Percentiles rank a stretch among this genome's conserved stretches.
Evolutionary conservation across 2,113 vertebrate species (phyloP).

Genomic region (Malurus elegans): DNA sequence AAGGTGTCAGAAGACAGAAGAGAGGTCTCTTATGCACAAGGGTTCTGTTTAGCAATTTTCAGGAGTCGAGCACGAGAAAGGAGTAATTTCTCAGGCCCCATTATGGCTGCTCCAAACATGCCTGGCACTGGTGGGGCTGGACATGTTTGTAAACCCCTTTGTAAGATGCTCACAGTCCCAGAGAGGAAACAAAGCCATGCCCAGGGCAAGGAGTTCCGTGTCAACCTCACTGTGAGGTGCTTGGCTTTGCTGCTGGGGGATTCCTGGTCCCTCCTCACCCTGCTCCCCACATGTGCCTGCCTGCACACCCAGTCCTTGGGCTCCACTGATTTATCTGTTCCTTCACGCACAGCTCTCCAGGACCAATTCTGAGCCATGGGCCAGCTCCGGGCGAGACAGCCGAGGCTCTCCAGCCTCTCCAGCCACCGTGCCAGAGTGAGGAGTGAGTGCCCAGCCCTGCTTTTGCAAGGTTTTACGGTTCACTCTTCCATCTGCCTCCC

Average conservation of each 20-base stretch:
- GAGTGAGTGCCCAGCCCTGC: not conserved
- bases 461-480: not conserved
- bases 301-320: not conserved
- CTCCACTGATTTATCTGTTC: not conserved
- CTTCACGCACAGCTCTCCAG: not conserved
- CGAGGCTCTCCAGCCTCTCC: not conserved
- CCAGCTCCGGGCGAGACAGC: not conserved
- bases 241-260: not conserved
- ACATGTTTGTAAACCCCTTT: not conserved
- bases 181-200: rapidly evolving
- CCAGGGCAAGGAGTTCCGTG: rapidly evolving
- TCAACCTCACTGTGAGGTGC: rapidly evolving
- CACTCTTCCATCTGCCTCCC: not conserved
- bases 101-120: rapidly evolving
- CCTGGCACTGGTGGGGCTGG: rapidly evolving
- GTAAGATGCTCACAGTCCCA: not conserved
- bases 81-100: not conserved
- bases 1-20: not conserved
- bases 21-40: not conserved
- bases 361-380: not conserved
- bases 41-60: not conserved
- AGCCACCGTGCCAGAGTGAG: not conserved
- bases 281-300: not conserved
- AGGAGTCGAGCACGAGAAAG: rapidly evolving
- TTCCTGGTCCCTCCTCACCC: not conserved